Conservation (phyloP, 2,888 invertebrate genomes). For the Vesta saturnalis region DNA sequence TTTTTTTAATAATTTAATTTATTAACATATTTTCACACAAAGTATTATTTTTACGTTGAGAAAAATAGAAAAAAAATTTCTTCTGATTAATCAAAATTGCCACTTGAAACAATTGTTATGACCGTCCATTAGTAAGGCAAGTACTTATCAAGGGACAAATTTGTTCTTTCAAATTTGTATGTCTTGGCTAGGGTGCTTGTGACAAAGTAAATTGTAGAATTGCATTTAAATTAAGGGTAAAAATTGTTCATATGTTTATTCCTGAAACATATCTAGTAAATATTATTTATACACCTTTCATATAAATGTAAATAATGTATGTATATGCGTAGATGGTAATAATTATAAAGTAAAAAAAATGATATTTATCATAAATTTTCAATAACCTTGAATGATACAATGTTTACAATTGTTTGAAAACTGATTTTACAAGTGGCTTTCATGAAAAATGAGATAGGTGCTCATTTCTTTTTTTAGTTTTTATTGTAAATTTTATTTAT, state of each 20-base stretch:
- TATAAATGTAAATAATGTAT: constrained; percentile 23
- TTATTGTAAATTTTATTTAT: constrained; percentile 1
- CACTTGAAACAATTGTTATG: constrained; percentile 14
- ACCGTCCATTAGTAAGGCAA: constrained; percentile 36
- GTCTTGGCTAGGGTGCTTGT: constrained; percentile 47
- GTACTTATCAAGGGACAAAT: constrained; percentile 48
- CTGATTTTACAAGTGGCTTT: constrained; percentile 1
- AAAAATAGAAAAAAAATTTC: too few relatives aligned
- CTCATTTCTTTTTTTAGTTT: neutral
- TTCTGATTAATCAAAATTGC: too few relatives aligned
- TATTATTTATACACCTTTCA: constrained; percentile 16
- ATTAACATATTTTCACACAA: too few relatives aligned
- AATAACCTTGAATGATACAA: constrained; percentile 16
- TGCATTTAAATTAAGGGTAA: constrained; percentile 1
- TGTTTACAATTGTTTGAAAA: constrained; percentile 4
- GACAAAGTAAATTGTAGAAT: neutral
- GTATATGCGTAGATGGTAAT: neutral
- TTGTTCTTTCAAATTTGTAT: constrained; percentile 49
- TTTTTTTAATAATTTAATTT: too few relatives aligned
- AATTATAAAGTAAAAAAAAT: constrained; percentile 2
- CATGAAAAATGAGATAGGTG: too few relatives aligned
- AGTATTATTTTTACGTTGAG: too few relatives aligned
- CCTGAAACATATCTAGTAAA: constrained; percentile 30
- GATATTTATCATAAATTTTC: constrained; percentile 33
- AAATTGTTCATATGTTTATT: constrained; percentile 28